Evolutionary conservation across 2,888 invertebrate genomes (phyloP).

Genomic region (Zeuzera pyrina): DNA sequence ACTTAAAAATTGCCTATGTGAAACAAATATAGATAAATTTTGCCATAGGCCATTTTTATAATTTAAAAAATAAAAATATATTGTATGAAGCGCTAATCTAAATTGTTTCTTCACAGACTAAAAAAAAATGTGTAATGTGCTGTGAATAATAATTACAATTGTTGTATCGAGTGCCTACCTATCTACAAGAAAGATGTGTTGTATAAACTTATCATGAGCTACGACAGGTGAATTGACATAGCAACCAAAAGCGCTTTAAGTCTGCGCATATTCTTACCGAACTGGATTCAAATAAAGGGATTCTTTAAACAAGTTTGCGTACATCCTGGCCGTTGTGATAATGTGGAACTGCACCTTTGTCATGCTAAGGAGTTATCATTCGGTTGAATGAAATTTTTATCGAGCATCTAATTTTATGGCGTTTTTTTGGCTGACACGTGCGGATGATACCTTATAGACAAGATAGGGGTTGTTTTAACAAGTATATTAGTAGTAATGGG

Average conservation of each 20-base stretch:
- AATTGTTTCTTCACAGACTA: no score
- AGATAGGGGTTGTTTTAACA: constrained; percentile 72
- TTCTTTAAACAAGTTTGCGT: constrained; percentile 33
- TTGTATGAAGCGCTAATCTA: no score
- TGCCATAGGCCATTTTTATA: no score
- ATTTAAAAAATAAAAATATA: no score
- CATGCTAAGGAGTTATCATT: constrained; percentile 65
- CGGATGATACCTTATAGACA: constrained; percentile 45
- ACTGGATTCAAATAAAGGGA: constrained; percentile 32
- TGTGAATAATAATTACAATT: no score
- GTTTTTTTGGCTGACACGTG: constrained; percentile 49
- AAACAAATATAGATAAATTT: no score
- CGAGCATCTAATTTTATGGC: constrained; percentile 48
- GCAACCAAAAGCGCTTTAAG: constrained; percentile 38
- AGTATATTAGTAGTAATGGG: constrained; percentile 66
- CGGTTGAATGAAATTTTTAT: constrained; percentile 33
- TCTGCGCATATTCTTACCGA: constrained; percentile 21
- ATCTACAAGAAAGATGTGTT: no score
- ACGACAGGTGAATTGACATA: constrained; percentile 49
- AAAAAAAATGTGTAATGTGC: no score
- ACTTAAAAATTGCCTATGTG: no score
- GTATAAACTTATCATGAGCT: no score
- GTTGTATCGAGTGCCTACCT: no score
- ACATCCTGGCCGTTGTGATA: constrained; percentile 55
- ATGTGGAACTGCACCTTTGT: constrained; percentile 50